Evolutionary conservation across 2,888 invertebrate species (phyloP), one percentile per base, ranked within the genome.

Genomic region (Drosophila pseudotakahashii): DNA sequence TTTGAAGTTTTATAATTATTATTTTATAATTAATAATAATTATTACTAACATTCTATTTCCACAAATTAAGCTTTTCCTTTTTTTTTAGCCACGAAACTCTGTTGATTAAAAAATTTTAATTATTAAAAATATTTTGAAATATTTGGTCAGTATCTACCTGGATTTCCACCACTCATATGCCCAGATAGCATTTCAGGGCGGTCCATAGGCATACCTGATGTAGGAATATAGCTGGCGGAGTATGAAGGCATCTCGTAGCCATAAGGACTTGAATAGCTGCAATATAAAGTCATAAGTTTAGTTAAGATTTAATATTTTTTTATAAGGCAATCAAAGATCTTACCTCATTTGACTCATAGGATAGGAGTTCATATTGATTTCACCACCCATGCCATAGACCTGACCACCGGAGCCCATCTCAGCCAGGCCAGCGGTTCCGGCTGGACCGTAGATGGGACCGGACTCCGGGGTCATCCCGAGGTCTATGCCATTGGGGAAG

Each of bases 401-500:
- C 36, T 54, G 57, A 36, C 50, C 48, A 32, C 70, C 69, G 44
- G 13, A 23, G 36, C 57, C 44, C 55, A 64, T 50, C 41, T 64
- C 72, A 19, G 44, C 16, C 16, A 60, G 30, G 34, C 47, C 66
- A 66, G 52, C 13, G 19, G 36, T 9, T 36, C 41, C 57, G 14
- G 30, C 39, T 47, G 48, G 19, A 9, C 50, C 39, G 3, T 36
- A 64, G 34, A 45, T 10, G 34, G 37, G 41, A 37, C 42, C 30
- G 41, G 51, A 30, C 3, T 57, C 64, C 63, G 54, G 13, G 41
- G 47, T 23, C 47, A 55, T 41, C 47, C 41, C 50, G 3, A 30
- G 45, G 54, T 42, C 45, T 7, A 34, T 61, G 44, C 67, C 55
- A 23, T 73, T 73, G 34, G 73, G 73, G 9, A 73, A 73, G 39